Evolutionary conservation across 2,797 vertebrate species (phyloP), one percentile per base, ranked within the genome.

Genomic region (Tinamus major): DNA sequence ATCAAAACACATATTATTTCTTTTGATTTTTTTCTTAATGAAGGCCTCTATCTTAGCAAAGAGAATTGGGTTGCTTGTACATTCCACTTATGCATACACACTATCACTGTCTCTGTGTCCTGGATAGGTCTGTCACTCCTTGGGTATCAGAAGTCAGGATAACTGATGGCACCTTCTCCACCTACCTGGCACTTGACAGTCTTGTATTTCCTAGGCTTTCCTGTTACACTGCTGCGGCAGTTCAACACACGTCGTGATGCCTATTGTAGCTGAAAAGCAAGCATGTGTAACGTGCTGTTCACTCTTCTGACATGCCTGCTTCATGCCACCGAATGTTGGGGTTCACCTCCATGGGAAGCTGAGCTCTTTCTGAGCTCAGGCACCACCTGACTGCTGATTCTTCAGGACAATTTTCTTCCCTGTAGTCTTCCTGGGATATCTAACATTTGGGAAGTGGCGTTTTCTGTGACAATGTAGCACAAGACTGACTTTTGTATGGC

Each of bases 211-310:
- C 35, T 18, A 42, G 51, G 23, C 5, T 77, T 91, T 14, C 13
- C 64, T 59, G 23, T 56, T 16, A 44, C 0, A 0, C 9, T 61
- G 27, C n/a, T 53, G 79, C 19, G 20, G 16, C 3, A 1, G 20
- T 31, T 19, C 42, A 23, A 42, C 29, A 67, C 64, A 46, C 7
- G 6, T 33, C 21, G 15, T 23, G 64, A 70, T 21, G 31, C 0
- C 0, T 24, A 46, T 67, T 20, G 15, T 42, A 67, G 64, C 17
- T 70, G 68, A 6, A 78, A 70, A 67, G 39, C 19, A 42, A 13
- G 3, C 6, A 29, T 70, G 18, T 59, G 35, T 10, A 67, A 27
- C 18, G 10, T 0, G 2, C 8, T 3, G 5, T 74, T 48, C 20
- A 6, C 3, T 3, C 16, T 48, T 31, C 9, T 3, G 26, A 56